Evolutionary conservation across 2,797 vertebrate species (phyloP).

Genomic region (Semotilus atromaculatus): DNA sequence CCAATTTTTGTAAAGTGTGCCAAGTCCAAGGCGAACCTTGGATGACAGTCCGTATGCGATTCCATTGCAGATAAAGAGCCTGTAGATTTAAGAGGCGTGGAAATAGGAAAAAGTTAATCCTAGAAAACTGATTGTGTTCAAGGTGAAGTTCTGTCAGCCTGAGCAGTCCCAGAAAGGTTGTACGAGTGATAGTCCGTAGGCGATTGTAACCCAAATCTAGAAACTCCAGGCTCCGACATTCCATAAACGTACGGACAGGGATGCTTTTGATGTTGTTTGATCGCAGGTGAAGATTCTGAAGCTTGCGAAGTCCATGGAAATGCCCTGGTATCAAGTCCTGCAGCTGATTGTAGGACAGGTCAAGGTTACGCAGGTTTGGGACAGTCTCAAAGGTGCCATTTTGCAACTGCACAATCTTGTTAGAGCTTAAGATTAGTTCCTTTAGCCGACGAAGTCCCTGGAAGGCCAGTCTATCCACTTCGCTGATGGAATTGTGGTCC

Average conservation of each 20-base stretch:
- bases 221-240: constrained; percentile 95
- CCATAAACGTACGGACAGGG: constrained; percentile 89
- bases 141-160: constrained; percentile 92
- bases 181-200: constrained; percentile 89
- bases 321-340: constrained; percentile 88
- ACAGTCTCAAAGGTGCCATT: constrained; percentile 91
- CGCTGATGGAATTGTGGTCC: constrained; percentile 91
- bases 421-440: constrained; percentile 96
- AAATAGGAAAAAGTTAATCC: constrained; percentile 95
- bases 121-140: constrained; percentile 97
- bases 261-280: constrained; percentile 91
- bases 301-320: constrained; percentile 93
- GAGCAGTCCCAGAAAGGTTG: constrained; percentile 90
- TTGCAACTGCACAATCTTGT: constrained; percentile 89
- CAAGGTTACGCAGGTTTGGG: constrained; percentile 93
- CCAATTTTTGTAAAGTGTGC: constrained; percentile 92
- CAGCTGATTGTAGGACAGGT: constrained; percentile 94
- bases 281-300: constrained; percentile 90
- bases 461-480: constrained; percentile 89
- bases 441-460: constrained; percentile 93
- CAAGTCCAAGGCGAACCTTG: constrained; percentile 93
- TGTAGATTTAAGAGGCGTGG: constrained; percentile 94
- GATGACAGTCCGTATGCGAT: constrained; percentile 90
- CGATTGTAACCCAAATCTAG: constrained; percentile 96
- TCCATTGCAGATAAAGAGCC: constrained; percentile 94